Percentiles rank a stretch among this genome's conserved stretches.
These are phyloP conservation scores for Notoglanidium macrostoma DNA, from an alignment of 2,797 vertebrate species.

Conservation along the genomic window DNA sequence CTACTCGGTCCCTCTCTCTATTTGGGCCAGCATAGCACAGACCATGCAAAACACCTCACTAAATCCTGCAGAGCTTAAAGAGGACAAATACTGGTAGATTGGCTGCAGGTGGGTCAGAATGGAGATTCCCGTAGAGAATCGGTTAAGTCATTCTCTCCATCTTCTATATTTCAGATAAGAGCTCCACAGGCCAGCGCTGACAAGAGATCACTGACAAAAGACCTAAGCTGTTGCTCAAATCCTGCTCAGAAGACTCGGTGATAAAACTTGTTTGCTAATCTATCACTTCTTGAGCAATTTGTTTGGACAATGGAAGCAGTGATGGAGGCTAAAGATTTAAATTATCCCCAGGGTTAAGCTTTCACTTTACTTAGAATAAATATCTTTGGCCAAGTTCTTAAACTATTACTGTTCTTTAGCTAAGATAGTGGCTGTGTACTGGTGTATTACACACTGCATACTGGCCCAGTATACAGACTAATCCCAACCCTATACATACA, in stretches of 20 bases:
- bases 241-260: conserved; percentile 8
- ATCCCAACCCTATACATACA: neutral
- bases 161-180: conserved; percentile 25
- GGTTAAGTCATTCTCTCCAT: conserved; percentile 19
- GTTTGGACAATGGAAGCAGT: neutral
- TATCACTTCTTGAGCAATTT: conserved; percentile 7
- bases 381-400: neutral
- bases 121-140: conserved; percentile 31
- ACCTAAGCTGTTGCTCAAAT: conserved; percentile 15
- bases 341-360: neutral
- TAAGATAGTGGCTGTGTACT: too few species aligned
- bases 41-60: conserved; percentile 39
- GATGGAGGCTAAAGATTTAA: too few species aligned
- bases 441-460: too few species aligned
- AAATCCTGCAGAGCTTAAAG: conserved; percentile 57
- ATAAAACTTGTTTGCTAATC: conserved; percentile 15
- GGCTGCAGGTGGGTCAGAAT: conserved; percentile 12
- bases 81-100: conserved; percentile 60
- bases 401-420: neutral
- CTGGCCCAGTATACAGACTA: too few species aligned
- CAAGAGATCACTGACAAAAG: conserved; percentile 40
- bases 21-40: conserved; percentile 52
- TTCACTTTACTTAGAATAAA: neutral
- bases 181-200: conserved; percentile 15
- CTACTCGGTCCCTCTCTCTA: conserved; percentile 1